Conservation (phyloP, 2,113 vertebrate genomes). For the Nycticorax nycticorax region DNA sequence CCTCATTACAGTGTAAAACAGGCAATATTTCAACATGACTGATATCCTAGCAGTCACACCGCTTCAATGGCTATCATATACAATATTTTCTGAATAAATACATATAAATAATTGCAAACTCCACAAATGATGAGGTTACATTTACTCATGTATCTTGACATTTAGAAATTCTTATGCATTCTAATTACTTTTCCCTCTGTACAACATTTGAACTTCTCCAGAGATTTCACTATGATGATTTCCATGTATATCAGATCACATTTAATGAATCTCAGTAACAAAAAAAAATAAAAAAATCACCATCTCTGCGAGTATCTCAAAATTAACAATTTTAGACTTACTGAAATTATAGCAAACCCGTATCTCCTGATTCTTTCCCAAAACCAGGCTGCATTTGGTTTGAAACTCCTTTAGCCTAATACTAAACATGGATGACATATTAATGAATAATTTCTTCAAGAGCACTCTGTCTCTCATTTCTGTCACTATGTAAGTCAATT, state of each 20-base stretch:
- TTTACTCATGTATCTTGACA: background rate
- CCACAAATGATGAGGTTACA: background rate
- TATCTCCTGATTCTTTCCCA: background rate
- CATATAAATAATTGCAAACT: background rate
- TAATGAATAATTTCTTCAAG: background rate
- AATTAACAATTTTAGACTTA: background rate
- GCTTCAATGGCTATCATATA: background rate
- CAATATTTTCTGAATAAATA: background rate
- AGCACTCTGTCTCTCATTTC: background rate
- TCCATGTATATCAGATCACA: background rate
- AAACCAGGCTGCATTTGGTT: background rate
- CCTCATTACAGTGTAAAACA: background rate
- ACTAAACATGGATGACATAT: background rate
- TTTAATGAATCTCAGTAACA: background rate
- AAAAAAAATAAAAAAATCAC: background rate
- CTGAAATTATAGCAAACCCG: background rate
- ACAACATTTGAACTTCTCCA: background rate
- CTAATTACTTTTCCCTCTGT: background rate
- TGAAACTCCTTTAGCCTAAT: background rate
- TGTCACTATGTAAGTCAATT: background rate
- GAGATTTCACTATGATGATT: background rate
- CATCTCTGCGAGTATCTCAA: background rate
- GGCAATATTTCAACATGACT: background rate
- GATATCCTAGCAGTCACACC: background rate
- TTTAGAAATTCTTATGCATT: background rate